Base-by-base conservation (phyloP, 2,888 invertebrate genomes). In the Strigamia maritima region DNA sequence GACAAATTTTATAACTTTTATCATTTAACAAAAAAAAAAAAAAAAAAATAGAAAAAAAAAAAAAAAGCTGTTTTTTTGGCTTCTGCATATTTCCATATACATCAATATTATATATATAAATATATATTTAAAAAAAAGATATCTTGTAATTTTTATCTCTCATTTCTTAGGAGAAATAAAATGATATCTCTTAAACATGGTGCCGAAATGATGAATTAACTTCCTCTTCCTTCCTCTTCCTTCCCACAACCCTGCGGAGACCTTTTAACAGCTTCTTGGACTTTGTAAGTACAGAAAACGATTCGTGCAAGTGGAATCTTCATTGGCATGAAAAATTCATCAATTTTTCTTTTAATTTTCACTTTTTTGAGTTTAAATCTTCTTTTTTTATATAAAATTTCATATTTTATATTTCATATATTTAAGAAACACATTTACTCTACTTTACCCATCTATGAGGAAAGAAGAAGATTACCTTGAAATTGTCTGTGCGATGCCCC, bases 81-180 rank as follows among this genome's bases (percentile, higher is more conserved):
- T 10, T 49, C 49, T n/a, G 14, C 14, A 49, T 49, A n/a, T 49
- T 49, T 49, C 49, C 14, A 49, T 49, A 49, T 49, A 49, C n/a
- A 31, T 31, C 2, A 6, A 49, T 49, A 49, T 49, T n/a, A 49
- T 49, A 49, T 6, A 49, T 49, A 49, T 49, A n/a, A 49, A 31
- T 49, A 49, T 49, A 49, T 49, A 49, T n/a, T 49, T 14, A n/a
- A 49, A 2, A 49, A 49, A 49, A 49, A 10, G n/a, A 49, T 49
- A 49, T 49, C 49, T 49, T 49, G 49, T 49, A 49, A 49, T 49
- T 49, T 49, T 49, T 49, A n/a, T 49, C 49, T 49, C 49, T 49
- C 49, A n/a, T n/a, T 49, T n/a, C 49, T 49, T 49, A 49, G 49
- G 49, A 49, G n/a, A 49, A 49, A 49, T 49, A 49, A 49, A 49